Evolutionary conservation across 1,140 invertebrate genomes (phyloP), one percentile per base, ranked within the genome.

Genomic region (Drosophila ironensis): DNA sequence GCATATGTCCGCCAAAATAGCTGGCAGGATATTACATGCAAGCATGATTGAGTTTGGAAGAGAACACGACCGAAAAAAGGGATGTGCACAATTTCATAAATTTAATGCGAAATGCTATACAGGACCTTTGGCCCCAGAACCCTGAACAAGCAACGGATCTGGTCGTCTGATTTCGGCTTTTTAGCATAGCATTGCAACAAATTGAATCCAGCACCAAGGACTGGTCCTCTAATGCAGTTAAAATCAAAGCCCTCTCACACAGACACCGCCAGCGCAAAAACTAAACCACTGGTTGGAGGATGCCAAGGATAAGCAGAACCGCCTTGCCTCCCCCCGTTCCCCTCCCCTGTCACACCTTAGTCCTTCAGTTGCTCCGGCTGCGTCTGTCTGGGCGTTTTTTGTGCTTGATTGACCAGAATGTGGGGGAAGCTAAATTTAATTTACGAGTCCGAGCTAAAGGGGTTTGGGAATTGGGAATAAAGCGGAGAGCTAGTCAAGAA

Each of bases 401-500:
- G 71, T 84, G 80, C 80, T 84, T 86, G 80, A 86, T 86, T 86
- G 80, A 80, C 75, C 80, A 86, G 78, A 86, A 86, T 86, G 76
- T 71, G 78, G 28, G 75, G 41, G 30, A 70, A 52, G 80, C 74
- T 61, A 86, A 86, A 86, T 86, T 86, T 68, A 86, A 86, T 86
- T 86, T 86, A 86, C 75, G 81, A 82, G 63, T 77, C 41, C 19
- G 24, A 12, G 27, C 27, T 19, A 61, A 44, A 45, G 41, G 28
- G 45, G 37, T 38, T 38, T 24, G 56, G 41, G 37, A 56, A 45
- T 41, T 53, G 44, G 24, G 45, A 52, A 45, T 35, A 48, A 19
- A 14, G 48, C 11, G 38, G 69, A 45, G 40, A 22, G 40, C 11
- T 33, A 46, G 42, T 41, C 57, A 19, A 51, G 38, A 41, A 42